A percentile compares a stretch with the other conserved stretches of the same genome.
These are phyloP conservation scores for Cheilosia vulpina DNA, from an alignment of 2,888 invertebrate species.

Conservation along the genomic window DNA sequence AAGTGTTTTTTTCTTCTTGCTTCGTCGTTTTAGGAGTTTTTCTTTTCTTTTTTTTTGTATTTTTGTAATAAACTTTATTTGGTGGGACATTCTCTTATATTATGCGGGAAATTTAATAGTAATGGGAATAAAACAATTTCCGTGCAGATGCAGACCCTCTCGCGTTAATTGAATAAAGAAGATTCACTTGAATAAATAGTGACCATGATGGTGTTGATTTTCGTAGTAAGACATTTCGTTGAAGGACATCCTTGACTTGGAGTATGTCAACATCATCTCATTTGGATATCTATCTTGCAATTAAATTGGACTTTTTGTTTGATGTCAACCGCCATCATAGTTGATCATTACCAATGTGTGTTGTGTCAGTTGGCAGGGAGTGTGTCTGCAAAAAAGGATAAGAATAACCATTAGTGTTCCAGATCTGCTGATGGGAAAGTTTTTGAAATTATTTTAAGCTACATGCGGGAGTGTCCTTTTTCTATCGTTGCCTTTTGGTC, in stretches of 20 bases:
- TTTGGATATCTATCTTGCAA: conserved; percentile 45
- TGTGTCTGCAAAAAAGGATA: conserved; percentile 79
- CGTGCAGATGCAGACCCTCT: not conserved
- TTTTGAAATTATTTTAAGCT: conserved; percentile 22
- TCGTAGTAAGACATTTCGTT: not conserved
- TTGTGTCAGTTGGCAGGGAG: conserved; percentile 83
- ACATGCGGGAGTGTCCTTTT: conserved; percentile 50
- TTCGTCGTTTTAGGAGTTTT: not conserved
- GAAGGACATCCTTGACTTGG: conserved; percentile 15
- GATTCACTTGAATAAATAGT: conserved; percentile 26
- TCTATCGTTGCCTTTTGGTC: not conserved
- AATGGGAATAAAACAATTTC: conserved; percentile 1
- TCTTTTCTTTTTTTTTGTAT: not conserved
- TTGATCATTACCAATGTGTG: conserved; percentile 83
- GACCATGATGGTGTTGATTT: conserved; percentile 4
- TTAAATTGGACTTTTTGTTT: conserved; percentile 43
- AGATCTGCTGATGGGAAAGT: conserved; percentile 6
- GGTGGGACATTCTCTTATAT: no score
- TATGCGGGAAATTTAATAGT: no score
- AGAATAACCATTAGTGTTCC: conserved; percentile 11
- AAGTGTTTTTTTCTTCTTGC: not conserved
- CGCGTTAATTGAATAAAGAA: conserved; percentile 15
- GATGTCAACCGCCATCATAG: conserved; percentile 81
- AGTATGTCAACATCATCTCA: not conserved
- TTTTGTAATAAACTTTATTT: not conserved